These are phyloP conservation scores for Rhyacophila evoluta DNA, from an alignment of 2,888 invertebrate species.

Conservation along the genomic window DNA sequence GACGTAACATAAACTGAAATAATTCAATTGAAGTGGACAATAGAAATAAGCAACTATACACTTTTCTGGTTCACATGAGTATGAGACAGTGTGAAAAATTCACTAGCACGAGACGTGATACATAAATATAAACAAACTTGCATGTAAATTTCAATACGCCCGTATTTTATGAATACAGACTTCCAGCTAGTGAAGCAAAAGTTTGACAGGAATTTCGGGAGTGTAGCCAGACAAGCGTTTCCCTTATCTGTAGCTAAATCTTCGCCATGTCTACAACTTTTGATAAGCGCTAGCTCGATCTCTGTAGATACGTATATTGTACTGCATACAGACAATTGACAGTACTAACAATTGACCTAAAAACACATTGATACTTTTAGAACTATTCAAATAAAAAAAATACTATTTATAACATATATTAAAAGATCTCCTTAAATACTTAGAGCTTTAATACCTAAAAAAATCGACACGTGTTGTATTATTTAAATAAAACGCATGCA, in stretches of 20 bases:
- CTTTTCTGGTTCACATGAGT: not conserved
- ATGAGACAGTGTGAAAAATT: not conserved
- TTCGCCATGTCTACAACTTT: constrained; percentile 24
- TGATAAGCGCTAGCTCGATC: constrained; percentile 35
- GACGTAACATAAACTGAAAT: too few species aligned
- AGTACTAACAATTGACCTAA: too few species aligned
- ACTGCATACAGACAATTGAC: too few species aligned
- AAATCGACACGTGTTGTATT: too few species aligned
- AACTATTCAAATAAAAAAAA: too few species aligned
- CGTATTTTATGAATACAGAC: not conserved
- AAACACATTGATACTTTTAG: too few species aligned
- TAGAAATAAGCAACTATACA: too few species aligned
- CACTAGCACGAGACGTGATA: not conserved
- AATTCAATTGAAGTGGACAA: too few species aligned
- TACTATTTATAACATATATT: too few species aligned
- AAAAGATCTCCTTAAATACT: too few species aligned
- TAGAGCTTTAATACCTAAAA: too few species aligned
- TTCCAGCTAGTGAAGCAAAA: constrained; percentile 28
- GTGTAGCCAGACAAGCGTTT: constrained; percentile 40
- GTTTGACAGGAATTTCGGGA: constrained; percentile 51
- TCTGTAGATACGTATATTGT: not conserved
- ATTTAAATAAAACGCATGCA: too few species aligned
- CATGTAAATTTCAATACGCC: constrained; percentile 12
- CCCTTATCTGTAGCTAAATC: constrained; percentile 32
- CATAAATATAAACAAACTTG: not conserved